phyloP scores from a whole-genome alignment of 2,888 invertebrate genomes.

The Pollenia labialis region DNA sequence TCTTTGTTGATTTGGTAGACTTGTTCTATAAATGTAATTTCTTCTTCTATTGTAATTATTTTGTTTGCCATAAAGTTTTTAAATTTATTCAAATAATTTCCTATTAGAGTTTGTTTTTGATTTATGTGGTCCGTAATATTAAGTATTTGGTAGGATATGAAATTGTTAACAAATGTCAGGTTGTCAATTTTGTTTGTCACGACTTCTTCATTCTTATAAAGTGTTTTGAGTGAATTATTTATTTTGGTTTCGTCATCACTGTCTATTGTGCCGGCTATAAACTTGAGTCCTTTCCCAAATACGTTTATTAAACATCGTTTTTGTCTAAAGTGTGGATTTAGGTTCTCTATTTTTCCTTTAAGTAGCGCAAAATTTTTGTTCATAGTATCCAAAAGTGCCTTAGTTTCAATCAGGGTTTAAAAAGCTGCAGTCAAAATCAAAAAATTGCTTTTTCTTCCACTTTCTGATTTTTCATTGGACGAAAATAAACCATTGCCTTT shows the following conservation, averaged over 20 bases:
- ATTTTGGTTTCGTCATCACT: conserved; percentile 68
- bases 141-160: conserved; percentile 66
- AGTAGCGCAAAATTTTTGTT: conserved; percentile 60
- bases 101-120: conserved; percentile 66
- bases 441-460: too few species aligned
- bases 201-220: conserved; percentile 55
- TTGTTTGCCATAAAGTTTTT: conserved; percentile 58
- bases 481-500: too few species aligned
- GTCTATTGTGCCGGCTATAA: conserved; percentile 71
- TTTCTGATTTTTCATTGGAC: too few species aligned
- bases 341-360: conserved; percentile 43
- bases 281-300: conserved; percentile 67
- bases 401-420: too few species aligned
- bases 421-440: too few species aligned
- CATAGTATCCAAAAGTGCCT: conserved; percentile 49
- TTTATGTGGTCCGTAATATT: conserved; percentile 74
- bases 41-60: conserved; percentile 66
- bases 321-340: conserved; percentile 59
- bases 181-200: conserved; percentile 58
- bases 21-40: conserved; percentile 66
- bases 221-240: conserved; percentile 46
- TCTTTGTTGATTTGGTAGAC: conserved; percentile 69
- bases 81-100: conserved; percentile 64
- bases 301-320: conserved; percentile 65
- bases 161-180: conserved; percentile 50